Conservation (phyloP, 1,140 invertebrate genomes). For the Adoxophyes honmai region DNA sequence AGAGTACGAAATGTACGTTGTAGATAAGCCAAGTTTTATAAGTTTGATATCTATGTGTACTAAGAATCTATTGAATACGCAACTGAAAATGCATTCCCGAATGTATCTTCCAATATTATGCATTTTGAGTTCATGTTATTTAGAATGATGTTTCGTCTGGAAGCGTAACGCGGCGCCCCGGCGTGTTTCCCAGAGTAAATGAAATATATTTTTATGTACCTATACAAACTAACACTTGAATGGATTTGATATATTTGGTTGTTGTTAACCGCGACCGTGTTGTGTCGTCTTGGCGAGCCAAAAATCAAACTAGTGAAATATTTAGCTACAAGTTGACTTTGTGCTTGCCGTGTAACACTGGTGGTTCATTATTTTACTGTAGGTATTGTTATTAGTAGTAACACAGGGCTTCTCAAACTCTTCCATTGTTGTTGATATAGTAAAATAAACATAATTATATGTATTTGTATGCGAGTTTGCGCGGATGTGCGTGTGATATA, state of each 20-base stretch:
- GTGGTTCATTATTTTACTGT: slow-evolving; percentile 26
- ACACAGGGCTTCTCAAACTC: slow-evolving; percentile 58
- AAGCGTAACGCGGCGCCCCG: not conserved
- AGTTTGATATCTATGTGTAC: slow-evolving; percentile 45
- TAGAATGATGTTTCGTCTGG: slow-evolving; percentile 18
- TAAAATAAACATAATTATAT: slow-evolving; percentile 30
- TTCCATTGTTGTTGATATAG: slow-evolving; percentile 60
- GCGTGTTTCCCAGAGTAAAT: not conserved
- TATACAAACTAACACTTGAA: slow-evolving; percentile 1
- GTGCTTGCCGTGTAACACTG: slow-evolving; percentile 15
- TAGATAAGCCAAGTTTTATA: slow-evolving; percentile 57
- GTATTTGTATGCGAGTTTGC: slow-evolving; percentile 32
- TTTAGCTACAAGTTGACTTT: not conserved
- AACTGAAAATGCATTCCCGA: slow-evolving; percentile 57
- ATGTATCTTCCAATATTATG: slow-evolving; percentile 53
- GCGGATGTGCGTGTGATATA: slow-evolving; percentile 34
- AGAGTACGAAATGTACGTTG: slow-evolving; percentile 35
- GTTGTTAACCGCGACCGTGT: not conserved
- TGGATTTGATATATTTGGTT: not conserved
- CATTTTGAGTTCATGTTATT: slow-evolving; percentile 34
- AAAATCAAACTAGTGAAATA: not conserved
- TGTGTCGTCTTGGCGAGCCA: not conserved
- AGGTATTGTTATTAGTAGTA: slow-evolving; percentile 30
- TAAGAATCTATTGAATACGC: slow-evolving; percentile 34
- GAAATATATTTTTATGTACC: slow-evolving; percentile 10